phyloP scores from a whole-genome alignment of 2,113 vertebrate species.

The Arenaria interpres region DNA sequence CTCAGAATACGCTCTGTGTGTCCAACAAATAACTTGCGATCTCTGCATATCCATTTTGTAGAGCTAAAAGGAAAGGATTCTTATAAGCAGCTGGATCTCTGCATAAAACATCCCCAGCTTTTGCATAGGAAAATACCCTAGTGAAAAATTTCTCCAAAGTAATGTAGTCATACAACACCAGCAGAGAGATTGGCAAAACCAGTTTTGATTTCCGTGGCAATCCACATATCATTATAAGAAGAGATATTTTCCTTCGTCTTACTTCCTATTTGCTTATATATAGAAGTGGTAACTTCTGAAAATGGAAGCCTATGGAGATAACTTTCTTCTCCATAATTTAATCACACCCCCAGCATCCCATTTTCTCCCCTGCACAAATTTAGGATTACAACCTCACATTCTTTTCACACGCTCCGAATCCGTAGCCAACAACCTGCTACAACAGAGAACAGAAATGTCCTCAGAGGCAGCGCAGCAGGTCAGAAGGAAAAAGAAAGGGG shows the following conservation, averaged over 20 bases:
- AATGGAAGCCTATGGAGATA: background rate
- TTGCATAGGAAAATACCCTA: background rate
- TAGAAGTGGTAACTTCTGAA: background rate
- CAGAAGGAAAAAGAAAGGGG: background rate
- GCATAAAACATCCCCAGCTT: background rate
- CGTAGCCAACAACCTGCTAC: background rate
- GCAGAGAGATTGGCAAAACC: background rate
- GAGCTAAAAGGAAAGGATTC: background rate
- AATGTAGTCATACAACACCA: background rate
- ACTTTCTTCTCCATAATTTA: background rate
- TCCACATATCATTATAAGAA: fast-evolving
- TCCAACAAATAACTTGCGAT: background rate
- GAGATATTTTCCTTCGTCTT: background rate
- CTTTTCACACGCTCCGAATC: background rate
- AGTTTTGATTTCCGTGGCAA: background rate
- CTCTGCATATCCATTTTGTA: background rate
- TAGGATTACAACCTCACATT: background rate
- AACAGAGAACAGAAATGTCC: background rate
- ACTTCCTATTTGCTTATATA: background rate
- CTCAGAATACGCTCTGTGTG: background rate
- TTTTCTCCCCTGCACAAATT: background rate
- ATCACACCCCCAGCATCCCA: background rate
- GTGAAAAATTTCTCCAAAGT: background rate
- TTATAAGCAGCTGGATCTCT: background rate
- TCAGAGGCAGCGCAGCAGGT: background rate